Evolutionary conservation across 2,888 invertebrate species (phyloP).

Genomic region (Rapana venosa): DNA sequence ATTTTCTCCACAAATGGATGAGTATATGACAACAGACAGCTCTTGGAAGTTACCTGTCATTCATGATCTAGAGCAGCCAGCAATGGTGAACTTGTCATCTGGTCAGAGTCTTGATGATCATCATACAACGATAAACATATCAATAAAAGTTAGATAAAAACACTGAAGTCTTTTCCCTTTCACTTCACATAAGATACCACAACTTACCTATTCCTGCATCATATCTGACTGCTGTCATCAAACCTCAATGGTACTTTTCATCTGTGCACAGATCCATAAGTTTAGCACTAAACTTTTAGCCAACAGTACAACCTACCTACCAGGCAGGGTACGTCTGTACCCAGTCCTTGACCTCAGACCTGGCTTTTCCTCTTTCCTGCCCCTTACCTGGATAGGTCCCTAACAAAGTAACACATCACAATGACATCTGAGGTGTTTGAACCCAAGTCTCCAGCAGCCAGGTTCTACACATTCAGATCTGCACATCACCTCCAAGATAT

Average conservation of each 20-base stretch:
- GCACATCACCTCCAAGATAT: background rate
- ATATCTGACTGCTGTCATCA: background rate
- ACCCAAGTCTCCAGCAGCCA: conserved; percentile 1
- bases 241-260: background rate
- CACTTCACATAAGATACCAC: background rate
- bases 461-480: background rate
- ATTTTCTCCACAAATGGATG: too few species aligned
- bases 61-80: background rate
- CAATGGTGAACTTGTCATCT: background rate
- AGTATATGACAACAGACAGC: too few species aligned
- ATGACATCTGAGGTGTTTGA: background rate
- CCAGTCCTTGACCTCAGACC: background rate
- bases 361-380: background rate
- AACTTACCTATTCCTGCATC: background rate
- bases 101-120: background rate
- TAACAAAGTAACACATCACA: background rate
- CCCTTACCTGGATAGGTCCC: background rate
- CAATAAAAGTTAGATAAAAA: background rate
- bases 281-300: background rate
- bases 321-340: background rate
- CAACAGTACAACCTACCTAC: background rate
- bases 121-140: background rate
- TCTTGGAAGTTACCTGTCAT: too few species aligned
- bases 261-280: background rate
- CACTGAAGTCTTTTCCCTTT: background rate